phyloP scores from a whole-genome alignment of 2,797 vertebrate genomes.

The Sparidentex hasta region DNA sequence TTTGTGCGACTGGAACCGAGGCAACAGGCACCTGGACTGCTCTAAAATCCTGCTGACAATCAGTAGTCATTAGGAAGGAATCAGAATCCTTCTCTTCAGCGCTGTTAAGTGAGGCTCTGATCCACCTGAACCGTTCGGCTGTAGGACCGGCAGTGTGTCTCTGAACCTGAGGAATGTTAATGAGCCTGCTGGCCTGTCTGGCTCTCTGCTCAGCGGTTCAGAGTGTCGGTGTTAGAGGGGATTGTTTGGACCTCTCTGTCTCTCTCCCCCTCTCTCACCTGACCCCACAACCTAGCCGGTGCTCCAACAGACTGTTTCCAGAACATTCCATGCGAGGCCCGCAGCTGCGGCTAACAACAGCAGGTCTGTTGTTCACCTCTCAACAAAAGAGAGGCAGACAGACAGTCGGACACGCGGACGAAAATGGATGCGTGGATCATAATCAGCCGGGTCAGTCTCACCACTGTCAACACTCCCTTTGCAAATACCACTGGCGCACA shows the following conservation, averaged over 20 bases:
- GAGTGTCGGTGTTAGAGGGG: conserved; percentile 53
- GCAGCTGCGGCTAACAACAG: conserved; percentile 73
- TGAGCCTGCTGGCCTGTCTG: conserved; percentile 55
- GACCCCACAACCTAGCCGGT: conserved; percentile 66
- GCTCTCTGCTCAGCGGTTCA: conserved; percentile 42
- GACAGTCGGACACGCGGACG: conserved; percentile 40
- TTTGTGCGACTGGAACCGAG: background rate
- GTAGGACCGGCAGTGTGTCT: conserved; percentile 18
- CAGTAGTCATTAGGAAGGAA: conserved; percentile 8
- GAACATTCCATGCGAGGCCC: conserved; percentile 78
- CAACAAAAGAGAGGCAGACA: conserved; percentile 71
- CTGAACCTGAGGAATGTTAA: conserved; percentile 80
- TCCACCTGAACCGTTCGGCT: conserved; percentile 53
- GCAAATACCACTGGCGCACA: conserved; percentile 26
- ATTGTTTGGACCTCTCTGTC: conserved; percentile 50
- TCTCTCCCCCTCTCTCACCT: conserved; percentile 59
- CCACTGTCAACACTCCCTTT: conserved; percentile 24
- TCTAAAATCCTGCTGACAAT: conserved; percentile 18
- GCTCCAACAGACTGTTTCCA: conserved; percentile 72
- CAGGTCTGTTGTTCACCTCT: conserved; percentile 71
- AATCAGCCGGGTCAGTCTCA: conserved; percentile 34
- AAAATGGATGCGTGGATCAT: conserved; percentile 41
- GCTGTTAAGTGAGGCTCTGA: conserved; percentile 39
- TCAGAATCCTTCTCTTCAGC: conserved; percentile 8
- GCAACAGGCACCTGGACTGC: background rate